Conservation (phyloP, 2,797 vertebrate genomes). For the Neosilurus mollespiculum region DNA sequence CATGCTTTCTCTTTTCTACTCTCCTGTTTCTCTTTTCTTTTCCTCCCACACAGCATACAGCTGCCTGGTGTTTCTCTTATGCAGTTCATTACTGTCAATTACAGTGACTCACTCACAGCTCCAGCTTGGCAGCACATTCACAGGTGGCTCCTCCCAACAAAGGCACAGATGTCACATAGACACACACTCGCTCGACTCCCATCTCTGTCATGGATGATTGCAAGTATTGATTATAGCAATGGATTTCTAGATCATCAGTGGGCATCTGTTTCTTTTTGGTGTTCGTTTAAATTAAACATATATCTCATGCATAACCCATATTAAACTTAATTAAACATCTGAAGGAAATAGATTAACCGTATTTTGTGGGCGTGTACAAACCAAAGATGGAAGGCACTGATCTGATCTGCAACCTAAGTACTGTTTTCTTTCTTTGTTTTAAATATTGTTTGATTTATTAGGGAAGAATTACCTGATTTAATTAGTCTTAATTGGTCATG, state of each 20-base stretch:
- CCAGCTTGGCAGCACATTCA: conserved; percentile 50
- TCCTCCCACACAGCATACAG: conserved; percentile 48
- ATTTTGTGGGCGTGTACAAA: not conserved
- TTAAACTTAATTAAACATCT: not conserved
- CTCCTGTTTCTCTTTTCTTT: conserved; percentile 29
- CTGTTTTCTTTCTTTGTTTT: not conserved
- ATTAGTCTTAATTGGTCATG: no score
- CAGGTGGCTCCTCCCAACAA: conserved; percentile 47
- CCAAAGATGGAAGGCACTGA: no score
- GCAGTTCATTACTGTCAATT: conserved; percentile 62
- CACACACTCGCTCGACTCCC: conserved; percentile 5
- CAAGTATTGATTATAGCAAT: not conserved
- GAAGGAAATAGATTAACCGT: not conserved
- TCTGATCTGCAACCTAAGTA: not conserved
- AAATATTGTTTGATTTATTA: not conserved
- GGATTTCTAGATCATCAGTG: not conserved
- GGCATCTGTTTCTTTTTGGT: not conserved
- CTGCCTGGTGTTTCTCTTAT: conserved; percentile 54
- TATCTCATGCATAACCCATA: not conserved
- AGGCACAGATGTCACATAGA: conserved; percentile 28
- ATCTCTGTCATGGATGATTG: not conserved
- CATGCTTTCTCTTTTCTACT: conserved; percentile 25
- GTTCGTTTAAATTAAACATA: not conserved
- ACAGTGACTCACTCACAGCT: conserved; percentile 57
- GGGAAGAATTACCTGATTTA: no score